Base-by-base conservation (phyloP, 92 coral and sea anemone genomes). In the Umimayanthus chanpuru region DNA sequence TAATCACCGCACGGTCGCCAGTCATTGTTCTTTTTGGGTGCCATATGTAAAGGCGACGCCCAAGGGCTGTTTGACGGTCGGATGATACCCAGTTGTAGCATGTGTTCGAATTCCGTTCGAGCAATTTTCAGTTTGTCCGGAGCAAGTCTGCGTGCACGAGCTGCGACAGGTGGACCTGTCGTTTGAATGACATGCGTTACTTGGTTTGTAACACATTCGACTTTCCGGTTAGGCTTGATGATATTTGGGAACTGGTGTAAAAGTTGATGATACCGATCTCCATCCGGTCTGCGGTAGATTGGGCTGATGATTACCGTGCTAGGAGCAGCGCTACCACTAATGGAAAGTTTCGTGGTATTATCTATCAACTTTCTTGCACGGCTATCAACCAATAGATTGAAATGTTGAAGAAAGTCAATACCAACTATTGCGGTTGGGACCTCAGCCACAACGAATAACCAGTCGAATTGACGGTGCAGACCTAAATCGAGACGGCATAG, bases 371-470 rank as follows among this genome's bases (percentile, higher is more conserved):
- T 61, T 4, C 9, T 61, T 61, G 44, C 68, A 2, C 20, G 3
- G 68, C 20, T 74, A 66, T 81, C 86, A 1, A 81, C 86, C 43
- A 18, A 43, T 16, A 81, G 74, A 74, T 81, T 55, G 11, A 5
- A 49, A 7, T 49, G 55, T 49, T 8, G 6, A 1, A 49, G 10
- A 7, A 49, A 49, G 11, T 71, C n/a, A 9, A 56, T 83, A 4
- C 82, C 82, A 1, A 79, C 1, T 6, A 79, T 79, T 10, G 82
- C 65, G 32, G 2, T 49, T 43, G 82, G 53, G 20, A 79, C 82
- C 4, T 79, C 82, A 41, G 82, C 82, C 3, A 36, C 29, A 4
- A 9, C 18, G 12, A 79, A 79, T 9, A 4, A 2, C 56, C 82
- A 79, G 55, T 49, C 11, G 11, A 49, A 49, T 8, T 49, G 55